Evolutionary conservation across 2,888 invertebrate genomes (phyloP).

Genomic region (Biston betularia): DNA sequence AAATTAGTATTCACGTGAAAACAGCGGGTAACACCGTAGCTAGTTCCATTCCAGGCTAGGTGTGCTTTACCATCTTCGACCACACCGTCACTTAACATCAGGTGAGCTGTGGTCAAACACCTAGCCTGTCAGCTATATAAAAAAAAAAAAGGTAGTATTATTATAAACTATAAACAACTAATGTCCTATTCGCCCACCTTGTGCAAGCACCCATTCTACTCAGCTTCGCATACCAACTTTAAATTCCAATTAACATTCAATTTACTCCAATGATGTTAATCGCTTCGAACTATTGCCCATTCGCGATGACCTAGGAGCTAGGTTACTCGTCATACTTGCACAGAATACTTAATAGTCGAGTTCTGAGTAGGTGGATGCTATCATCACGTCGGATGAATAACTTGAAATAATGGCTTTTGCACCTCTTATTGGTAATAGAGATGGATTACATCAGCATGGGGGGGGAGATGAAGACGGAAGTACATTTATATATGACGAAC

Average conservation of each 20-base stretch:
- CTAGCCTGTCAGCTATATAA: too few relatives aligned
- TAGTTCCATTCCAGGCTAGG: too few relatives aligned
- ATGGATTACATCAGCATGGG: not conserved
- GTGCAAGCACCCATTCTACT: too few relatives aligned
- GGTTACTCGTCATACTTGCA: conserved; percentile 30
- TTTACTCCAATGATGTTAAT: conserved; percentile 28
- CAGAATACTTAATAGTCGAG: conserved; percentile 8
- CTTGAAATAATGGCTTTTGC: conserved; percentile 21
- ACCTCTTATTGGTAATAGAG: conserved; percentile 10
- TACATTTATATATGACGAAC: not conserved
- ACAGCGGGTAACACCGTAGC: too few relatives aligned
- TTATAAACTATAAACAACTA: too few relatives aligned
- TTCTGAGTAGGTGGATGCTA: conserved; percentile 29
- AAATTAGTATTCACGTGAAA: too few relatives aligned
- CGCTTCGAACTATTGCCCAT: conserved; percentile 30
- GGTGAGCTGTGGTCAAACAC: too few relatives aligned
- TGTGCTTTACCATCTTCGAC: too few relatives aligned
- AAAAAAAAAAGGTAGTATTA: too few relatives aligned
- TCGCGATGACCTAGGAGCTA: conserved; percentile 35
- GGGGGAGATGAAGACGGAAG: not conserved
- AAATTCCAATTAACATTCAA: conserved; percentile 28
- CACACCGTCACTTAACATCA: too few relatives aligned
- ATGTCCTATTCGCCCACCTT: too few relatives aligned
- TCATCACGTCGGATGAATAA: conserved; percentile 27
- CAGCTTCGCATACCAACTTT: not conserved